Evolutionary conservation across 2,113 vertebrate genomes (phyloP).

Genomic region (Rhagologus leucostigma): DNA sequence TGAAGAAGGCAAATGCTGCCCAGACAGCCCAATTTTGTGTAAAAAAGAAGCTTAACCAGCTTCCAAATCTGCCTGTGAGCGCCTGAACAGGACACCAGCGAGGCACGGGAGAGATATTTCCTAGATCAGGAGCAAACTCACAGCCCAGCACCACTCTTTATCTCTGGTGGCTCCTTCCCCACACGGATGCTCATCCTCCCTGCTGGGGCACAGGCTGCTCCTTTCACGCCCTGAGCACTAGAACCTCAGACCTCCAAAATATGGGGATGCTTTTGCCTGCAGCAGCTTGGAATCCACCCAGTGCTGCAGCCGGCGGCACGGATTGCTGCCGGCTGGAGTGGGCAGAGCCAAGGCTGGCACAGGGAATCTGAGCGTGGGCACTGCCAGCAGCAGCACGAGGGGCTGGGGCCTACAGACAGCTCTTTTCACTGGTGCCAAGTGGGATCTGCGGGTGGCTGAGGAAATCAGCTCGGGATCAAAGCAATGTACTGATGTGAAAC

Average conservation of each 20-base stretch:
- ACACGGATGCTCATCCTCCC: neutral
- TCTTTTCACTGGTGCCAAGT: neutral
- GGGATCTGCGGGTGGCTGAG: neutral
- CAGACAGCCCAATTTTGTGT: neutral
- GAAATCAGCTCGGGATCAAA: slow-evolving; percentile 29
- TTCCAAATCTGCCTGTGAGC: neutral
- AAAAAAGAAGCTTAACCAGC: neutral
- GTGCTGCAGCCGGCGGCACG: neutral
- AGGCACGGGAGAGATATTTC: neutral
- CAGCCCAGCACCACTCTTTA: neutral
- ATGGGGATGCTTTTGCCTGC: neutral
- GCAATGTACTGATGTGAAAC: neutral
- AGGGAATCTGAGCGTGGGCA: neutral
- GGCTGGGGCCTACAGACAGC: neutral
- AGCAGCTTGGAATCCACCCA: neutral
- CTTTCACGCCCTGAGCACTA: neutral
- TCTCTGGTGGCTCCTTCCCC: neutral
- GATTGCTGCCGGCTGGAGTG: neutral
- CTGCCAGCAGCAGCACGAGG: neutral
- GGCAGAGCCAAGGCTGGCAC: neutral
- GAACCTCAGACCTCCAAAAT: neutral
- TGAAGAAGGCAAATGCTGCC: neutral
- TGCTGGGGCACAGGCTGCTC: neutral
- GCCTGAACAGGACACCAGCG: neutral
- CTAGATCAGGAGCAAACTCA: neutral